These are phyloP conservation scores for Oryzias curvinotus DNA, from an alignment of 2,113 vertebrate species.

Conservation along the genomic window DNA sequence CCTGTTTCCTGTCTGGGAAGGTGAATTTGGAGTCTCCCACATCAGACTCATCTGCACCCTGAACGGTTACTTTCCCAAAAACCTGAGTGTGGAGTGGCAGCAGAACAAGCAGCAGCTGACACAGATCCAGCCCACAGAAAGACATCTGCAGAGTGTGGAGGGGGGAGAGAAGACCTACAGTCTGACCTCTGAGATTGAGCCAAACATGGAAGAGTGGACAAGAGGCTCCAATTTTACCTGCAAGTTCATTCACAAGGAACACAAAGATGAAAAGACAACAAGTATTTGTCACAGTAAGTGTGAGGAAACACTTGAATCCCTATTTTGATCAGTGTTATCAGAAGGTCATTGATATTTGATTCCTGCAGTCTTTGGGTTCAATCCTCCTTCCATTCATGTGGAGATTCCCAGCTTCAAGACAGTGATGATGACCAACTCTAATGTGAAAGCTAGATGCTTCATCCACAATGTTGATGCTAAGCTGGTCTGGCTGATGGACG, in stretches of 20 bases:
- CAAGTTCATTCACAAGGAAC: background rate
- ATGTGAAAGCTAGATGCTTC: constrained; percentile 46
- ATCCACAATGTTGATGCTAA: constrained; percentile 29
- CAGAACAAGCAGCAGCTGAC: accelerated
- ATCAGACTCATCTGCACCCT: constrained; percentile 64
- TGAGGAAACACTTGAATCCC: background rate
- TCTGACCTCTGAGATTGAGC: constrained; percentile 50
- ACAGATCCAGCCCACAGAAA: accelerated
- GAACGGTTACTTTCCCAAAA: constrained; percentile 41
- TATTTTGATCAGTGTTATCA: background rate
- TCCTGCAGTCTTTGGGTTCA: constrained; percentile 19
- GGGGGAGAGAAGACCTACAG: background rate
- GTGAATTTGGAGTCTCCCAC: background rate
- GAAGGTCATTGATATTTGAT: background rate
- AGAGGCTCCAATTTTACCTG: constrained; percentile 47
- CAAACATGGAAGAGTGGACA: constrained; percentile 19
- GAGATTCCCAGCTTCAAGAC: constrained; percentile 40
- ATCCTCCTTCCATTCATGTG: constrained; percentile 19
- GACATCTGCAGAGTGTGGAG: constrained; percentile 9
- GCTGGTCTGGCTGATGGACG: constrained; percentile 57
- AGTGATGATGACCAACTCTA: background rate
- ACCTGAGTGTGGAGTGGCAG: constrained; percentile 41
- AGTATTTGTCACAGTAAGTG: constrained; percentile 67
- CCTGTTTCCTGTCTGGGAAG: constrained; percentile 45
- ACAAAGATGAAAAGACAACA: background rate